phyloP scores from a whole-genome alignment of 2,888 invertebrate species.

The Torymus texanus region DNA sequence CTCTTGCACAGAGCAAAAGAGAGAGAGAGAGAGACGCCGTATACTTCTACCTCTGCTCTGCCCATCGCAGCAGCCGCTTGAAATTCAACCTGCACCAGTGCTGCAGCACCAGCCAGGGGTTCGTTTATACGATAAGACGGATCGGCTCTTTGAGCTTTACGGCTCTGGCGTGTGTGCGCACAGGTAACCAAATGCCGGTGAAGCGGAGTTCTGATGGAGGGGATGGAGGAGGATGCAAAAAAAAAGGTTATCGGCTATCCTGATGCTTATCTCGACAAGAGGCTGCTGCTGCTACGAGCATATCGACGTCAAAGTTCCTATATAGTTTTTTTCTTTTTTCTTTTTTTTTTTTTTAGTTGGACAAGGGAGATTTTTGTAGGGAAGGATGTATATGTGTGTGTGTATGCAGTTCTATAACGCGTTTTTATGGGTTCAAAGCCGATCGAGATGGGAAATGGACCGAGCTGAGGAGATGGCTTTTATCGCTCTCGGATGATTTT shows the following conservation, averaged over 20 bases:
- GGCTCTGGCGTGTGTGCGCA: not conserved
- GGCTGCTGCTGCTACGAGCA: not conserved
- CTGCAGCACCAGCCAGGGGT: slow-evolving; percentile 22
- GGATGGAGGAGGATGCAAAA: not conserved
- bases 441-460: too few relatives aligned
- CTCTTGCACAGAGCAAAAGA: not conserved
- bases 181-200: slow-evolving; percentile 42
- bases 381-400: too few relatives aligned
- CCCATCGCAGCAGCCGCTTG: slow-evolving; percentile 5
- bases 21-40: not conserved
- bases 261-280: not conserved
- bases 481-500: too few relatives aligned
- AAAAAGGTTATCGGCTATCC: slow-evolving; percentile 34
- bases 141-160: slow-evolving; percentile 33
- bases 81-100: slow-evolving; percentile 34
- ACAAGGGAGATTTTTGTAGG: too few relatives aligned
- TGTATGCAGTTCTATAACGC: too few relatives aligned
- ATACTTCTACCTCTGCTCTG: too few relatives aligned
- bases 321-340: too few relatives aligned
- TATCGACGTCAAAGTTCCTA: not conserved
- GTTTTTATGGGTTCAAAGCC: too few relatives aligned
- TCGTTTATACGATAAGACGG: slow-evolving; percentile 48
- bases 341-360: too few relatives aligned
- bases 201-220: slow-evolving; percentile 6
- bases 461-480: too few relatives aligned